Base-by-base conservation (phyloP, 2,888 invertebrate species). In the Trachelus troglodyta region DNA sequence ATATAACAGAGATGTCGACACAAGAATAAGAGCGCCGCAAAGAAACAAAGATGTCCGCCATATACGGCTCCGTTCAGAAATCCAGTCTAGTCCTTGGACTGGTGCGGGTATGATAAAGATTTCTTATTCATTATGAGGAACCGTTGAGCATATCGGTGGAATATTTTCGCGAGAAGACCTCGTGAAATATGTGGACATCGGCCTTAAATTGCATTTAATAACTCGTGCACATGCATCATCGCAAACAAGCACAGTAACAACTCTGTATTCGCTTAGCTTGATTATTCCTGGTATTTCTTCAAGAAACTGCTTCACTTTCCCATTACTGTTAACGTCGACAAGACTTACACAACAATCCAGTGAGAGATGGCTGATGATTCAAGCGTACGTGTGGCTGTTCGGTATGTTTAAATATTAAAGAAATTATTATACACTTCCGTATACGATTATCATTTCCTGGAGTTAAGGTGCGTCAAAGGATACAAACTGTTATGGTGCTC, bases 301-400 rank as follows among this genome's bases (percentile, higher is more conserved):
- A 56, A 23, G 56, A 23, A 56, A 56, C 23, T 56, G 23, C 23
- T 56, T 6, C 9, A 23, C 56, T 74, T 74, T 34, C 31, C 15
- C 15, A 37, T 31, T 74, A 68, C 78, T 81, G 81, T 81, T 80
- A 81, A 80, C 40, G 40, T 78, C 76, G 68, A 23, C 34, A 73
- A 68, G 69, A 69, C 56, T 81, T 79, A 79, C 76, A 80, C 75
- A 81, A 81, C 79, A 79, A 75, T 76, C 33, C 37, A 75, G 31
- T 75, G 81, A 83, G 87, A 87, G 81, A 91, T 91, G 91, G 89
- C 90, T 84, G 91, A 91, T 84, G 91, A 91, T 82, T 90, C 90
- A 74, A 91, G 91, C 81, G 91, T 91, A 83, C 90, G 91, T 81
- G 91, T 91, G 78, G 91, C 91, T 79, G 91, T 91, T 81, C 89